These are phyloP conservation scores for Chitala chitala DNA, from an alignment of 2,113 vertebrate genomes.

Conservation along the genomic window DNA sequence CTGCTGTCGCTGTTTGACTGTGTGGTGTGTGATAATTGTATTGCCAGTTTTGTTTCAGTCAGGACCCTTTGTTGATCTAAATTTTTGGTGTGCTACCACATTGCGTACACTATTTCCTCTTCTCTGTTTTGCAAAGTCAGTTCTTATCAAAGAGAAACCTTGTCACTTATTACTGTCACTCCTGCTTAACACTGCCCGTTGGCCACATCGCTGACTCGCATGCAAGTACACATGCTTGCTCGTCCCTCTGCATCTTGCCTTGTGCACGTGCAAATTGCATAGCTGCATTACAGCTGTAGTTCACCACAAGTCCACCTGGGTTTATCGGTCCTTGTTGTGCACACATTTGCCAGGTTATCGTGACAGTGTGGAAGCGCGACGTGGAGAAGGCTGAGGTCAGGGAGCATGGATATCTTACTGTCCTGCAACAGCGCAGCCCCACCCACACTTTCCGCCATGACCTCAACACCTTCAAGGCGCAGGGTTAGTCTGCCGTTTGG, in stretches of 20 bases:
- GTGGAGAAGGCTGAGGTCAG: slow-evolving; percentile 68
- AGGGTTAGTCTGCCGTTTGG: slow-evolving; percentile 55
- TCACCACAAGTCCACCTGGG: background rate
- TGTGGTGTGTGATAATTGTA: too few species aligned
- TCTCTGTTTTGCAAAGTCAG: too few species aligned
- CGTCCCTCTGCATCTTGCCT: background rate
- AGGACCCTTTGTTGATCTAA: too few species aligned
- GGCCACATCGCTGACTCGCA: too few species aligned
- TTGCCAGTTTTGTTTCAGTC: too few species aligned
- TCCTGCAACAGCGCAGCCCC: slow-evolving; percentile 74
- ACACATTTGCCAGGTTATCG: slow-evolving; percentile 62
- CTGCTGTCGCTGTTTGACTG: background rate
- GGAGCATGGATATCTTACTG: slow-evolving; percentile 72
- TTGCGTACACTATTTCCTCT: background rate
- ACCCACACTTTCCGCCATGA: slow-evolving; percentile 73
- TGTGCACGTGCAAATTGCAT: background rate
- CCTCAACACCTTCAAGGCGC: slow-evolving; percentile 74
- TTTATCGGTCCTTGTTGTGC: background rate
- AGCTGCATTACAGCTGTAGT: background rate
- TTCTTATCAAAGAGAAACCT: too few species aligned
- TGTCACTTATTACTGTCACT: background rate
- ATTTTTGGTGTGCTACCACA: background rate
- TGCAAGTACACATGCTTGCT: background rate
- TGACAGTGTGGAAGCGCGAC: slow-evolving; percentile 77
- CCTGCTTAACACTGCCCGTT: too few species aligned